A percentile compares a stretch with the other conserved stretches of the same genome.
phyloP scores from a whole-genome alignment of 2,113 vertebrate genomes.

The Cynoglossus semilaevis region DNA sequence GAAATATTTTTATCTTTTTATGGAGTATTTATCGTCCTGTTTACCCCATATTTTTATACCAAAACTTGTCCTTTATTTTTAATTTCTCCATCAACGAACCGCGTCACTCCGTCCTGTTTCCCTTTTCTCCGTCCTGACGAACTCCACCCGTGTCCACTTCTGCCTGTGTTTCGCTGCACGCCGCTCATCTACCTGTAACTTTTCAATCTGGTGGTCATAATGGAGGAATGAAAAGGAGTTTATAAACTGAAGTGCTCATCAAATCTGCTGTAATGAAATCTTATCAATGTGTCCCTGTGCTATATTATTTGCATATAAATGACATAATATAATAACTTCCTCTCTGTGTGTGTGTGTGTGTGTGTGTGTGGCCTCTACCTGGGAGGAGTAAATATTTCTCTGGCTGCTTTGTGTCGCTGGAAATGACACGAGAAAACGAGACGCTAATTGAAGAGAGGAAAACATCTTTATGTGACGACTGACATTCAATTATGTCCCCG shows the following conservation, averaged over 20 bases:
- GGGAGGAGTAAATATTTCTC: slow-evolving; percentile 80
- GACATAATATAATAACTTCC: slow-evolving; percentile 77
- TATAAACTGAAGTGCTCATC: slow-evolving; percentile 77
- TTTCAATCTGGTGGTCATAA: slow-evolving; percentile 73
- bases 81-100: neutral
- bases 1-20: no score
- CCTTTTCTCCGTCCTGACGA: neutral
- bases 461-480: slow-evolving; percentile 77
- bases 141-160: neutral
- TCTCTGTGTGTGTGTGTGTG: neutral
- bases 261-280: slow-evolving; percentile 77
- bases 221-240: slow-evolving; percentile 74
- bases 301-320: slow-evolving; percentile 84
- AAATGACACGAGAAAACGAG: slow-evolving; percentile 65
- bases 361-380: slow-evolving; percentile 51
- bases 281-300: slow-evolving; percentile 68
- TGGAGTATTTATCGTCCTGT: no score
- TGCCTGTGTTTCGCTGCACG: slow-evolving; percentile 8
- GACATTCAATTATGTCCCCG: slow-evolving; percentile 81
- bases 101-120: neutral
- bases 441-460: slow-evolving; percentile 78
- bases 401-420: slow-evolving; percentile 70
- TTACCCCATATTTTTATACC: neutral
- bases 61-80: slow-evolving; percentile 4
- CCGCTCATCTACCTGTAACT: slow-evolving; percentile 35